Evolutionary conservation across 2,888 invertebrate genomes (phyloP).

Genomic region (Euplexia lucipara): DNA sequence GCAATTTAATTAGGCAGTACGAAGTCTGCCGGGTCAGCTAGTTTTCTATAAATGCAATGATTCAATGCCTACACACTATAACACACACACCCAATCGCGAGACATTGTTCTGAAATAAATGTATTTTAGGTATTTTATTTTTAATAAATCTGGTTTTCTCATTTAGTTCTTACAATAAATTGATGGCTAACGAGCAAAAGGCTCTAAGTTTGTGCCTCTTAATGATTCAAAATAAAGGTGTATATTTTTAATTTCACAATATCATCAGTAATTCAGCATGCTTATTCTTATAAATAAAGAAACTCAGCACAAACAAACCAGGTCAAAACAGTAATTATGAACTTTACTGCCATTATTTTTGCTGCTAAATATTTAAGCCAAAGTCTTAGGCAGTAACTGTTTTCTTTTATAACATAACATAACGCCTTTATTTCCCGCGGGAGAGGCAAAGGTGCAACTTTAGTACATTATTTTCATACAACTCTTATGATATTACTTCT

Average conservation of each 20-base stretch:
- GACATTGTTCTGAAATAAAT: no score
- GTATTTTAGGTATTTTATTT: no score
- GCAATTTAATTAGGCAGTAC: no score
- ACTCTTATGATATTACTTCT: no score
- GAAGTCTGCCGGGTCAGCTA: no score
- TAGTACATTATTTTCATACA: no score
- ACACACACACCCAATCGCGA: no score
- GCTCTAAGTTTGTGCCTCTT: no score
- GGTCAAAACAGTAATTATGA: neutral
- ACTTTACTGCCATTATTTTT: neutral
- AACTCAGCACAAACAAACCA: neutral
- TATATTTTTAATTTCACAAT: neutral
- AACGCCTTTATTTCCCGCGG: no score
- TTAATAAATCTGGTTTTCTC: neutral
- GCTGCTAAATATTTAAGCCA: neutral
- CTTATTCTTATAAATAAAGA: neutral
- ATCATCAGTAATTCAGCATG: neutral
- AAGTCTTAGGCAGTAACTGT: neutral
- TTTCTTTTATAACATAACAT: neutral
- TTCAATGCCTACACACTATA: no score
- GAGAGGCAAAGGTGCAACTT: no score
- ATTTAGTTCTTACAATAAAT: neutral
- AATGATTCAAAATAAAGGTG: constrained; percentile 3
- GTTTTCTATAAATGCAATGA: no score
- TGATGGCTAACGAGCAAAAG: neutral